Evolutionary conservation across 2,113 vertebrate species (phyloP).

Genomic region (Craseonycteris thonglongyai): DNA sequence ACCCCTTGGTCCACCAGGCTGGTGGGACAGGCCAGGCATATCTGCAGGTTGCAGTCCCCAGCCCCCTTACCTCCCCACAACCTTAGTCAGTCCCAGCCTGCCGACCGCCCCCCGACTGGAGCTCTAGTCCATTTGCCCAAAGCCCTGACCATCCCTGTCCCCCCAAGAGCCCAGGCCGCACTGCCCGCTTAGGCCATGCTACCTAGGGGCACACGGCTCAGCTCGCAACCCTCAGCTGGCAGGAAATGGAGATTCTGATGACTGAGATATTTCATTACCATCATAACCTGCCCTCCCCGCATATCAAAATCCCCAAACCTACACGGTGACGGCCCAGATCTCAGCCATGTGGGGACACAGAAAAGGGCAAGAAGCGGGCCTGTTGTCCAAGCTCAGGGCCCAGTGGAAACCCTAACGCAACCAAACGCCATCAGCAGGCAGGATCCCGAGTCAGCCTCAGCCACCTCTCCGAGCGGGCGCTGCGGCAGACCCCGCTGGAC

Average conservation of each 20-base stretch:
- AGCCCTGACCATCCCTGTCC: not conserved
- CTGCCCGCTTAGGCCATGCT: not conserved
- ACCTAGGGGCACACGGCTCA: fast-evolving
- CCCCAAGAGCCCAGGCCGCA: not conserved
- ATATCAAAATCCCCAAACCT: not conserved
- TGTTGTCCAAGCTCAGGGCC: not conserved
- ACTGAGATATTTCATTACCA: not conserved
- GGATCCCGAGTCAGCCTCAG: fast-evolving
- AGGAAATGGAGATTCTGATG: not conserved
- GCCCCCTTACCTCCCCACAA: not conserved
- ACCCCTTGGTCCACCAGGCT: not conserved
- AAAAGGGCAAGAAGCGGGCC: not conserved
- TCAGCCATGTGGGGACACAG: not conserved
- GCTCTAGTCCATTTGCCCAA: not conserved
- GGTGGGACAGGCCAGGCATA: not conserved
- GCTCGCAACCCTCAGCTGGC: not conserved
- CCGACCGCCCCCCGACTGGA: not conserved
- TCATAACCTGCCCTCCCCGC: not conserved
- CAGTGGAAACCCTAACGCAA: fast-evolving
- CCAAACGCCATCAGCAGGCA: fast-evolving
- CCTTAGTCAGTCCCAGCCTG: not conserved
- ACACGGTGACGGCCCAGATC: not conserved
- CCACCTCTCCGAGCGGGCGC: fast-evolving
- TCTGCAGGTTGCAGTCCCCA: not conserved
- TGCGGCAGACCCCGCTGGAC: fast-evolving